A percentile compares a stretch with the other conserved stretches of the same genome.
These are phyloP conservation scores for Tetranychus cinnabarinus DNA, from an alignment of 1,140 invertebrate genomes.

Conservation along the genomic window DNA sequence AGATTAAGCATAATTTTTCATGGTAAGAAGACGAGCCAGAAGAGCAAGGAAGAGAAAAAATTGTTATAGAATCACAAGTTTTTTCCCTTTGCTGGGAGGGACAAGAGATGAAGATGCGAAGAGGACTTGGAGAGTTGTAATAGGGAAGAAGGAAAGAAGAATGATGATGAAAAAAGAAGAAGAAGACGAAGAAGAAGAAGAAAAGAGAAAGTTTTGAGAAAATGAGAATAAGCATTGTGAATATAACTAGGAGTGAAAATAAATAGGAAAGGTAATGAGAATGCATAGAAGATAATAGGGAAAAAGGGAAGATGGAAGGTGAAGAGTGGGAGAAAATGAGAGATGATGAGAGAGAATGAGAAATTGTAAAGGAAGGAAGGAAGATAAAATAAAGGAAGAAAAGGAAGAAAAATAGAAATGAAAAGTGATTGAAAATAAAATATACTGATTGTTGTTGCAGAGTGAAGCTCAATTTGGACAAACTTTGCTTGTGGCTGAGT, in stretches of 20 bases:
- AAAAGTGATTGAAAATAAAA: neutral
- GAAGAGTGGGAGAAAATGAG: neutral
- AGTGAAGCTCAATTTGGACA: too few species aligned
- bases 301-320: neutral
- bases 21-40: too few species aligned
- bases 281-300: neutral
- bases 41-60: neutral
- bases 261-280: neutral
- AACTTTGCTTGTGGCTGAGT: too few species aligned
- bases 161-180: neutral
- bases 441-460: neutral
- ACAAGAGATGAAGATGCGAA: neutral
- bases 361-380: neutral
- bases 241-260: too few species aligned
- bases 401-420: neutral
- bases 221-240: neutral
- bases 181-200: neutral
- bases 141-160: neutral
- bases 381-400: neutral
- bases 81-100: neutral
- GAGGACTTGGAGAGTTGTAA: too few species aligned
- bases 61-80: neutral
- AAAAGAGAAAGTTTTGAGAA: neutral
- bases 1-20: too few species aligned
- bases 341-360: neutral